A percentile compares a stretch with the other conserved stretches of the same genome.
Conservation (phyloP, 1,140 invertebrate genomes). For the Halotydeus destructor region DNA sequence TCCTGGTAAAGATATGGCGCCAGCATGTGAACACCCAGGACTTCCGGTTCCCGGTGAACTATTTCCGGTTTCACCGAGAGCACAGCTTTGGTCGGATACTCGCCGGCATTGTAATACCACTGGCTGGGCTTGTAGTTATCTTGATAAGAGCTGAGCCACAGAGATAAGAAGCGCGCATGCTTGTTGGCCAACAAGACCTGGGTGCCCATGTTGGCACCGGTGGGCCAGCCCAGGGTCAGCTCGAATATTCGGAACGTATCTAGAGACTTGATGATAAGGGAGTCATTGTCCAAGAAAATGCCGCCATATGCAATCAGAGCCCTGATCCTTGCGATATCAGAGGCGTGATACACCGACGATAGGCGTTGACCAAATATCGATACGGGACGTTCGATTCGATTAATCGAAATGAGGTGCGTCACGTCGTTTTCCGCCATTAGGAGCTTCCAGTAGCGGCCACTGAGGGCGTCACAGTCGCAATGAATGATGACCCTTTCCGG, state of each 20-base stretch:
- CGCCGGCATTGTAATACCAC: slow-evolving; percentile 24
- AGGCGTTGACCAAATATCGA: slow-evolving; percentile 19
- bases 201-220: slow-evolving; percentile 17
- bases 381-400: slow-evolving; percentile 14
- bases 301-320: slow-evolving; percentile 24
- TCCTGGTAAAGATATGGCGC: slow-evolving; percentile 16
- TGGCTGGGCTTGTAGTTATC: slow-evolving; percentile 17
- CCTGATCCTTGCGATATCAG: slow-evolving; percentile 23
- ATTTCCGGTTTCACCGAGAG: slow-evolving; percentile 18
- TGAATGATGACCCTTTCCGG: slow-evolving; percentile 20
- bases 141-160: slow-evolving; percentile 20
- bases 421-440: slow-evolving; percentile 13
- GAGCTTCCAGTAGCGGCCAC: slow-evolving; percentile 17
- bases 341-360: slow-evolving; percentile 22
- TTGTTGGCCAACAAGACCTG: slow-evolving; percentile 21
- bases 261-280: slow-evolving; percentile 23
- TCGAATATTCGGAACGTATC: slow-evolving; percentile 24
- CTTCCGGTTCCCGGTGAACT: slow-evolving; percentile 20
- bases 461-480: slow-evolving; percentile 17
- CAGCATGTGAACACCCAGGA: slow-evolving; percentile 21
- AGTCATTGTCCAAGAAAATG: slow-evolving; percentile 26
- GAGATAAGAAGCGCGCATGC: slow-evolving; percentile 20
- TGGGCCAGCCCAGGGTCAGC: slow-evolving; percentile 25
- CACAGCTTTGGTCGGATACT: slow-evolving; percentile 20
- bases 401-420: slow-evolving; percentile 10